Evolutionary conservation across 2,888 invertebrate genomes (phyloP).

Genomic region (Synergus laeviventris): DNA sequence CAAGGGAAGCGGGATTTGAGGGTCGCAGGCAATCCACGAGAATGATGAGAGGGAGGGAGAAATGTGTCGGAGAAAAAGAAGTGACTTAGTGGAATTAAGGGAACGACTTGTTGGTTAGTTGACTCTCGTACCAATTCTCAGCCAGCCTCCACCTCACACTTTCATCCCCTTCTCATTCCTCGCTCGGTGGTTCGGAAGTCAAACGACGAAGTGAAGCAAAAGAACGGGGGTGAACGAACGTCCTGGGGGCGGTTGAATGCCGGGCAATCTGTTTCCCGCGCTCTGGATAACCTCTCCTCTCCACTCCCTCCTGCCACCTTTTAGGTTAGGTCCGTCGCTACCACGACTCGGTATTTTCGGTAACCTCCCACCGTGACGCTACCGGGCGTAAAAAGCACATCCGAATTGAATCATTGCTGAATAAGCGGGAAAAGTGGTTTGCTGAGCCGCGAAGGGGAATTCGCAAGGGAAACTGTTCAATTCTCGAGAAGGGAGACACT

Average conservation of each 20-base stretch:
- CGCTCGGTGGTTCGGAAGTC: slow-evolving; percentile 60
- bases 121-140: slow-evolving; percentile 59
- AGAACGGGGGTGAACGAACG: slow-evolving; percentile 75
- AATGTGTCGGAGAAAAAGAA: slow-evolving; percentile 53
- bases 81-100: slow-evolving; percentile 66
- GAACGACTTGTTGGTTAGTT: slow-evolving; percentile 72
- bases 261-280: slow-evolving; percentile 73
- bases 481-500: neutral
- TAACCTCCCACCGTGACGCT: slow-evolving; percentile 58
- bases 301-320: slow-evolving; percentile 55
- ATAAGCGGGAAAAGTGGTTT: slow-evolving; percentile 74
- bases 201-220: slow-evolving; percentile 75
- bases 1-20: neutral
- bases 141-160: slow-evolving; percentile 49
- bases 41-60: slow-evolving; percentile 50
- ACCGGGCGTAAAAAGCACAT: slow-evolving; percentile 64
- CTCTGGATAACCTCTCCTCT: slow-evolving; percentile 72
- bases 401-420: slow-evolving; percentile 76
- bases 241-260: slow-evolving; percentile 77
- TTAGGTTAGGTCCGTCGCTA: slow-evolving; percentile 57
- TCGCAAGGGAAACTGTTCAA: slow-evolving; percentile 6
- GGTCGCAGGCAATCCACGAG: slow-evolving; percentile 44
- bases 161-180: slow-evolving; percentile 42
- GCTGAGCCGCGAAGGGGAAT: slow-evolving; percentile 56
- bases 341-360: slow-evolving; percentile 55